phyloP scores from a whole-genome alignment of 2,113 vertebrate genomes.

The Tenebrosternarchus preto region DNA sequence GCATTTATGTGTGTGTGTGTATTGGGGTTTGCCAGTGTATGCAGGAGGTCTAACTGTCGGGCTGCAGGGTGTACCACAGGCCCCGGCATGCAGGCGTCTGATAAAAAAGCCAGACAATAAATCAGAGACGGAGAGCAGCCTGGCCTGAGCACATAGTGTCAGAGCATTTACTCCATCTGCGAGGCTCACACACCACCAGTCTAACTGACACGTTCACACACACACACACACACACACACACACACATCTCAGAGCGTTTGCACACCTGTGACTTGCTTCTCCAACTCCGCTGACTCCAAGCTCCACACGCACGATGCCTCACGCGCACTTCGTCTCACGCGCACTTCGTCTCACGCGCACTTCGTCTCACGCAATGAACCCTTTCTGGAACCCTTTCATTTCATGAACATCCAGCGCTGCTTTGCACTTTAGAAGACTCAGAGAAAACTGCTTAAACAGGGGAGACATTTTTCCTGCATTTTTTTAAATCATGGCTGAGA shows the following conservation, averaged over 20 bases:
- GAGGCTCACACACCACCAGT: slow-evolving; percentile 56
- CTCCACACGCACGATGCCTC: too few relatives aligned
- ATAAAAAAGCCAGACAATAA: slow-evolving; percentile 69
- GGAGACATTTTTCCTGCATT: too few relatives aligned
- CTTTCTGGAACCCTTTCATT: too few relatives aligned
- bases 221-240: slow-evolving; percentile 26
- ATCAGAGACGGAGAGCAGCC: slow-evolving; percentile 63
- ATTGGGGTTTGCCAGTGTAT: slow-evolving; percentile 40
- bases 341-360: too few relatives aligned
- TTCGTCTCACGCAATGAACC: too few relatives aligned
- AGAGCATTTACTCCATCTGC: slow-evolving; percentile 57
- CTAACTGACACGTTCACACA: slow-evolving; percentile 49
- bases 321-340: too few relatives aligned
- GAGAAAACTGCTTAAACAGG: too few relatives aligned
- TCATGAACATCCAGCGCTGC: too few relatives aligned
- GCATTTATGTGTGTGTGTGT: not conserved
- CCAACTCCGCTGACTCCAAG: too few relatives aligned
- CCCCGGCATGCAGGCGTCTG: slow-evolving; percentile 53
- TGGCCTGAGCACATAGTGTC: slow-evolving; percentile 49
- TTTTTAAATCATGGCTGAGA: too few relatives aligned
- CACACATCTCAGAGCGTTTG: slow-evolving; percentile 6
- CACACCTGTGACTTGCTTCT: too few relatives aligned
- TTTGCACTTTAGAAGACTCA: too few relatives aligned
- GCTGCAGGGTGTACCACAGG: slow-evolving; percentile 51
- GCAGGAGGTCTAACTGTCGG: slow-evolving; percentile 52